Conservation (phyloP, 2,113 vertebrate genomes). For the Psophia crepitans region DNA sequence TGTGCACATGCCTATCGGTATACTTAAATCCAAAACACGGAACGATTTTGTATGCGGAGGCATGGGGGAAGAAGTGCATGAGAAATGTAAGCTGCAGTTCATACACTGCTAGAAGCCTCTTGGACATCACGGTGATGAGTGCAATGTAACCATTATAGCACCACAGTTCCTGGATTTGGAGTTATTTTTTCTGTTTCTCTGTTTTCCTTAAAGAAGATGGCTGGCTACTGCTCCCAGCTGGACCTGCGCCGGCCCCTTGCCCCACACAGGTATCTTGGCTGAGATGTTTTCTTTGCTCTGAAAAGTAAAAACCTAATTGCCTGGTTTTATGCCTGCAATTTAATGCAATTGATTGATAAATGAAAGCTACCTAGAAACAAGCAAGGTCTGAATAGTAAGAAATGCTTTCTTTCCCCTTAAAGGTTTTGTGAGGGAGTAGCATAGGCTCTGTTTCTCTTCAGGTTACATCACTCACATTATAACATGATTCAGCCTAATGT, state of each 20-base stretch:
- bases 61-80: not conserved
- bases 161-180: not conserved
- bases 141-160: not conserved
- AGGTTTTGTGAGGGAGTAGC: not conserved
- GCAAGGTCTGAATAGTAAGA: not conserved
- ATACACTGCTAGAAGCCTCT: not conserved
- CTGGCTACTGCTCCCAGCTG: not conserved
- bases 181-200: not conserved
- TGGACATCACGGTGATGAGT: not conserved
- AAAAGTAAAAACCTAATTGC: not conserved
- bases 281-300: not conserved
- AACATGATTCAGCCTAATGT: not conserved
- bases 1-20: not conserved
- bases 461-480: not conserved
- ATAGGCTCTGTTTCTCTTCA: not conserved
- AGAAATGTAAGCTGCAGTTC: not conserved
- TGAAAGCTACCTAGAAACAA: not conserved
- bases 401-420: not conserved
- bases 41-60: fast-evolving
- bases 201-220: not conserved
- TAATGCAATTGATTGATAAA: not conserved
- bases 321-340: not conserved
- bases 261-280: not conserved
- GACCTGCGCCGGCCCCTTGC: not conserved
- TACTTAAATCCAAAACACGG: not conserved